A percentile compares a stretch with the other conserved stretches of the same genome.
These are phyloP conservation scores for Ricordea florida DNA, from an alignment of 92 coral and sea anemone genomes.

Conservation along the genomic window DNA sequence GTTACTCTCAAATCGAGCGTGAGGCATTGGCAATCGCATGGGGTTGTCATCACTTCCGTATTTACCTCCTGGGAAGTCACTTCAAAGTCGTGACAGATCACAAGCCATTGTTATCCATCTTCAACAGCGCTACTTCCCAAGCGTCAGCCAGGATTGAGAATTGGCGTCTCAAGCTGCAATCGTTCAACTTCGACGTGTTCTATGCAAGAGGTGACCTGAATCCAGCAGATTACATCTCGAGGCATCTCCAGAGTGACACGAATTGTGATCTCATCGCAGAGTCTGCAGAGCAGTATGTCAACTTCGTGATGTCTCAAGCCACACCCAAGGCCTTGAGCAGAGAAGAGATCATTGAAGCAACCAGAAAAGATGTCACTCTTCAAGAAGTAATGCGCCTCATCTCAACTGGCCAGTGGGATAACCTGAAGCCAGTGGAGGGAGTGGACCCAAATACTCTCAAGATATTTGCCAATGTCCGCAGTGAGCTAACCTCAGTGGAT, in stretches of 20 bases:
- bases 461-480: constrained; percentile 33
- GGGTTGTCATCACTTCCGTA: no score
- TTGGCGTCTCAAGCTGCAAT: constrained; percentile 32
- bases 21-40: no score
- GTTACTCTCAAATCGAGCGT: no score
- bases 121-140: constrained; percentile 24
- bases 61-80: no score
- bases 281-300: constrained; percentile 33
- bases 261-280: constrained; percentile 24
- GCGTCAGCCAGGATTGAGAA: constrained; percentile 35
- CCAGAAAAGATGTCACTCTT: constrained; percentile 24
- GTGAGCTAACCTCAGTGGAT: constrained; percentile 43
- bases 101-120: constrained; percentile 20
- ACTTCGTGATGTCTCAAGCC: constrained; percentile 37
- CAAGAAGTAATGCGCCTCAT: constrained; percentile 42
- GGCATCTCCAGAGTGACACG: constrained; percentile 35
- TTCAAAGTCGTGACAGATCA: no score
- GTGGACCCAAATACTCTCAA: constrained; percentile 22
- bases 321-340: constrained; percentile 32
- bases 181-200: constrained; percentile 7
- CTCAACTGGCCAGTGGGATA: constrained; percentile 37
- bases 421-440: constrained; percentile 35
- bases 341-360: constrained; percentile 30
- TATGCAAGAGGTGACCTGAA: constrained; percentile 36
- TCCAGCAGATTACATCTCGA: constrained; percentile 34